Base-by-base conservation (phyloP, 1,140 invertebrate genomes). In the Hesperophylax magnus region DNA sequence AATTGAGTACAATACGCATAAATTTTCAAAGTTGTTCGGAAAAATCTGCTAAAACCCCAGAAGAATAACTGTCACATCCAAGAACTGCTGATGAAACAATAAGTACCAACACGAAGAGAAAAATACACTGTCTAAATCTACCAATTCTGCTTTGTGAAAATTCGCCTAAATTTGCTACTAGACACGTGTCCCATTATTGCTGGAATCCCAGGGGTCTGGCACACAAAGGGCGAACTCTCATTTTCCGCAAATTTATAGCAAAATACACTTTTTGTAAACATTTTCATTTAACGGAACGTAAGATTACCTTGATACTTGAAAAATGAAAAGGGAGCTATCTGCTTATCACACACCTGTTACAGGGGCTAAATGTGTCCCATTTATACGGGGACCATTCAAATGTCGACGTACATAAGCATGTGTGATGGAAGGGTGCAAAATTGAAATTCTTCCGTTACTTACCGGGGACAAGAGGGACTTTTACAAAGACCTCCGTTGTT, bases 181-280 rank as follows among this genome's bases (percentile, higher is more conserved):
- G 67, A 79, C 77, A 52, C 63, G 27, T 79, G 65, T 79, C 69
- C 67, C 67, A 79, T 79, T 79, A 72, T 79, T 63, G 47, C 54
- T 63, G 34, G 34, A 79, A 72, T 79, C 78, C 69, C 78, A 24
- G 17, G 58, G 47, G 78, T 71, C 58, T 52, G 39, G 56, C n/a
- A 18, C 69, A 79, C 78, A 79, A 79, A 74, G 78, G 52, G 24
- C 47, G 22, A 31, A 53, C 69, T 79, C 69, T 74, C 78, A 79
- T 79, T 67, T 78, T 79, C 34, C 24, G 56, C 54, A 79, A 79
- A 74, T 74, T 79, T 79, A 39, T 65, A 79, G 65, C 31, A 63
- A 72, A 61, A 69, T 69, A 56, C 74, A 74, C 69, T 74, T 72
- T 79, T 79, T 79, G 54, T 72, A 79, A 79, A 79, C 78, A 79